Evolutionary conservation across 1,140 invertebrate species (phyloP).

Genomic region (Zaprionus ghesquierei): DNA sequence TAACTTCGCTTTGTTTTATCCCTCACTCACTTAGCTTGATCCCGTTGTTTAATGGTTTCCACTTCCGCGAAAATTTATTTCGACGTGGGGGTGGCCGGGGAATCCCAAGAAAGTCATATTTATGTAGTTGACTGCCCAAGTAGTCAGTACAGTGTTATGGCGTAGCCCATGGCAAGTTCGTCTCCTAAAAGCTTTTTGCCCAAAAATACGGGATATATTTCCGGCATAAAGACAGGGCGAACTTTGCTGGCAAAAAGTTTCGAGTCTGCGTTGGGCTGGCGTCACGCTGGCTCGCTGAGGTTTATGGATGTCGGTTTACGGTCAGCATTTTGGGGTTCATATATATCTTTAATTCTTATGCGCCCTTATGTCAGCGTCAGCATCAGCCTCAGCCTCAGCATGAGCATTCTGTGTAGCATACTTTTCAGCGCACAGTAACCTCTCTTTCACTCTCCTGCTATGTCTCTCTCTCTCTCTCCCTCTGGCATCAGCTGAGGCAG

Average conservation of each 20-base stretch:
- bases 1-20: constrained; percentile 1
- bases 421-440: constrained; percentile 53
- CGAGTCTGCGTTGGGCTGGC: constrained; percentile 57
- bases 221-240: not conserved
- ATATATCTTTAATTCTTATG: constrained; percentile 77
- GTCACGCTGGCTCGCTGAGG: constrained; percentile 68
- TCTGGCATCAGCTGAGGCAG: constrained; percentile 1
- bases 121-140: constrained; percentile 35
- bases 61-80: constrained; percentile 45
- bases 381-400: not conserved
- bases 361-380: constrained; percentile 57
- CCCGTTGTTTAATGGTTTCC: constrained; percentile 57
- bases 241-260: constrained; percentile 12
- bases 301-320: constrained; percentile 35
- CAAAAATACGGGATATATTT: constrained; percentile 1
- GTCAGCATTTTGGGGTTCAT: constrained; percentile 55
- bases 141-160: too few relatives aligned
- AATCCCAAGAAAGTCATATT: constrained; percentile 49
- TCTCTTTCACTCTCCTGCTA: not conserved
- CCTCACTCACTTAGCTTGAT: constrained; percentile 59
- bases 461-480: not conserved
- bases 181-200: constrained; percentile 46
- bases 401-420: constrained; percentile 60
- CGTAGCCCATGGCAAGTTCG: constrained; percentile 55
- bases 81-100: too few relatives aligned